Percentiles rank a stretch among this genome's conserved stretches.
phyloP scores from a whole-genome alignment of 1,140 invertebrate genomes.

The Lamellibrachia luymesi region DNA sequence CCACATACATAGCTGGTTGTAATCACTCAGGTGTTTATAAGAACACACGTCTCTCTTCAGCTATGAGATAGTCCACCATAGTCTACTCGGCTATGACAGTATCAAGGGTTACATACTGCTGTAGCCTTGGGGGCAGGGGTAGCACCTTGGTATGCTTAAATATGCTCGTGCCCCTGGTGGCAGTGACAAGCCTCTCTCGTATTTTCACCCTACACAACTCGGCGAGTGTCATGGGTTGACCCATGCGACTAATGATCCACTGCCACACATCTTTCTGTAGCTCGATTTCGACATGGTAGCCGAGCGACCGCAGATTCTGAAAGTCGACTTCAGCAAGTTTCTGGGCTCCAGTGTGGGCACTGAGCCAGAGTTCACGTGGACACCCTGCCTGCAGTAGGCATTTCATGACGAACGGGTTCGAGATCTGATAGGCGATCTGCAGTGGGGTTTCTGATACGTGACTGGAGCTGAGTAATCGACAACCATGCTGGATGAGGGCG shows the following conservation, averaged over 20 bases:
- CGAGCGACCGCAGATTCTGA: background rate
- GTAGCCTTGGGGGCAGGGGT: constrained; percentile 11
- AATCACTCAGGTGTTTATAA: background rate
- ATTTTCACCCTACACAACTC: constrained; percentile 14
- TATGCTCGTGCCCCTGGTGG: constrained; percentile 12
- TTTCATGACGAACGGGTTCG: constrained; percentile 22
- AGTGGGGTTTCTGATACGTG: constrained; percentile 10
- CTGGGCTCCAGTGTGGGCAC: too few relatives aligned
- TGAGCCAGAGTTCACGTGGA: constrained; percentile 21
- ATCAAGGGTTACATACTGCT: constrained; percentile 10
- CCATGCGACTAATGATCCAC: constrained; percentile 11
- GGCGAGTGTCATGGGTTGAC: background rate
- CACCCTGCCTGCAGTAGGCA: constrained; percentile 18
- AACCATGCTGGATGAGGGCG: constrained; percentile 18
- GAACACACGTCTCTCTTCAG: too few relatives aligned
- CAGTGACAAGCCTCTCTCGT: constrained; percentile 11
- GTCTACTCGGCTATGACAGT: constrained; percentile 16
- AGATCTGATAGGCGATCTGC: background rate
- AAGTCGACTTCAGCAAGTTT: constrained; percentile 22
- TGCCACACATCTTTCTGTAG: constrained; percentile 16
- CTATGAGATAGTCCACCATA: background rate
- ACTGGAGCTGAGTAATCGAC: background rate
- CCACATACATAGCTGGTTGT: background rate
- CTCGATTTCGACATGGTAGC: constrained; percentile 2
- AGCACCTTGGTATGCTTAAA: constrained; percentile 12